A percentile compares a stretch with the other conserved stretches of the same genome.
These are phyloP conservation scores for Drosophila carrolli DNA, from an alignment of 1,140 invertebrate genomes.

Conservation along the genomic window DNA sequence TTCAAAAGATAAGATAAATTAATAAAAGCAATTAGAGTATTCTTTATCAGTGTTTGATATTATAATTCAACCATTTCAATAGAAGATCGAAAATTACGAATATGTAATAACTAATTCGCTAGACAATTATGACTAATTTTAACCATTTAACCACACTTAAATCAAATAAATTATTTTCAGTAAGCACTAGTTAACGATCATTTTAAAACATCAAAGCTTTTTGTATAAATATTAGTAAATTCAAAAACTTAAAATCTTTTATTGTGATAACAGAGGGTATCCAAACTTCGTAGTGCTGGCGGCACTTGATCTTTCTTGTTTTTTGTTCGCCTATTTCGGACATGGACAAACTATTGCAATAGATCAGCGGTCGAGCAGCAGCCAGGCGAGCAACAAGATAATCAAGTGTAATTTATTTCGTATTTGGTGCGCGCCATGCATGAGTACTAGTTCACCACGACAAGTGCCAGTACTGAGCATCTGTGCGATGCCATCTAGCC, in stretches of 20 bases:
- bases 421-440: slow-evolving; percentile 79
- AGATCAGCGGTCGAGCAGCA: slow-evolving; percentile 50
- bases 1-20: background rate
- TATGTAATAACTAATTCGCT: background rate
- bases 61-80: too few relatives aligned
- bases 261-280: slow-evolving; percentile 3
- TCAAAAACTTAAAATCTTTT: background rate
- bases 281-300: background rate
- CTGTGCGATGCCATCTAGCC: slow-evolving; percentile 42
- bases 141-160: too few relatives aligned
- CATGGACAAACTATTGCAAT: slow-evolving; percentile 58
- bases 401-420: slow-evolving; percentile 84
- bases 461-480: slow-evolving; percentile 38
- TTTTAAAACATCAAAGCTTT: too few relatives aligned
- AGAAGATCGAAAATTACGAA: background rate
- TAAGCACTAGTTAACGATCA: too few relatives aligned
- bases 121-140: too few relatives aligned
- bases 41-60: background rate
- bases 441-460: slow-evolving; percentile 49
- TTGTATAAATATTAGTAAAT: too few relatives aligned
- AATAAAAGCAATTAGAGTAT: slow-evolving; percentile 1
- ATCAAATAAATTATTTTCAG: too few relatives aligned
- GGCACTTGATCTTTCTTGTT: slow-evolving; percentile 59
- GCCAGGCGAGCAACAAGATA: slow-evolving; percentile 76
- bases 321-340: slow-evolving; percentile 53